Base-by-base conservation (phyloP, 1,140 invertebrate genomes). In the Elysia chlorotica region DNA sequence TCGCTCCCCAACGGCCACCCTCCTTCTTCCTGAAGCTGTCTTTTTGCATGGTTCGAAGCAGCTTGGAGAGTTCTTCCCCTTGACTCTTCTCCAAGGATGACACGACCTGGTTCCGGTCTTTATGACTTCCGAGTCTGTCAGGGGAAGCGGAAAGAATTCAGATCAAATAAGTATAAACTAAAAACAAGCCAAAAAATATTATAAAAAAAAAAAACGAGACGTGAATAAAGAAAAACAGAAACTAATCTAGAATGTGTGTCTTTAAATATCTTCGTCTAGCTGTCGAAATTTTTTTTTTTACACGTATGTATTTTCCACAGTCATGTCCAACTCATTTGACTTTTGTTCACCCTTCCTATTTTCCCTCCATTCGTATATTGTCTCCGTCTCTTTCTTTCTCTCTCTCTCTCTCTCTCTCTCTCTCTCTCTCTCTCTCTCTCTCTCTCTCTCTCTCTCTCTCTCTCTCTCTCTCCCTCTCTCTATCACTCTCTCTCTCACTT, bases 1-100 rank as follows among this genome's bases (percentile, higher is more conserved):
- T 84, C 0, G 81, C 82, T 25, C 77, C 76, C 57, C 74, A 78
- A 23, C 82, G 41, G 0, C 73, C 80, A 1, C 81, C 82, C 30
- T 57, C 74, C 21, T 36, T 68, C 21, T 38, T 53, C 28, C 74
- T 76, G 48, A 81, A 81, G 14, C 76, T 73, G n/a, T 57, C 62
- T 59, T 72, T 30, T 37, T 81, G 70, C 67, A 84, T 71, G 21
- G 74, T 70, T 38, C 76, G 74, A 2, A 84, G 25, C 14, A 84
- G 75, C 38, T 68, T 70, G 33, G 78, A 35, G 23, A 84, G 76
- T 53, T 81, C 78, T 6, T 74, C 76, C 6, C 62, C 74, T 28
- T 78, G 62, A 2, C 75, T 63, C 0, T n/a, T 23, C 23, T 62
- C 61, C 23, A 65, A 21, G 3, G 71, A 25, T 36, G 59, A 54